Evolutionary conservation across 2,888 invertebrate genomes (phyloP), one percentile per base, ranked within the genome.

Genomic region (Philopedon plagiatum): DNA sequence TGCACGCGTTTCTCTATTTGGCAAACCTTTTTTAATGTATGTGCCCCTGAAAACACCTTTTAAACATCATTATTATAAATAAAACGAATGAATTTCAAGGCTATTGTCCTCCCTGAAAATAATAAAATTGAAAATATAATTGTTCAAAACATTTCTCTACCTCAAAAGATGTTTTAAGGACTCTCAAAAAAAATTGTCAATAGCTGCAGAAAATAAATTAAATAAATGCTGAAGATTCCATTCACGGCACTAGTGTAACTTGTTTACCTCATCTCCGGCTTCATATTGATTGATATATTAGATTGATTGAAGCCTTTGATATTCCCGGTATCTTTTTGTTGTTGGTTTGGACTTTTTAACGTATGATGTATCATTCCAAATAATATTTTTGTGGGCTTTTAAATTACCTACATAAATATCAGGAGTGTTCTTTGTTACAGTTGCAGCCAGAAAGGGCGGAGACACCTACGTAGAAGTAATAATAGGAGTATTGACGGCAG

Each of bases 401-500:
- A n/a, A n/a, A n/a, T n/a, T n/a, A n/a, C n/a, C n/a, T n/a, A n/a
- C n/a, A n/a, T n/a, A n/a, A n/a, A n/a, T n/a, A n/a, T n/a, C n/a
- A n/a, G n/a, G n/a, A n/a, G n/a, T n/a, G n/a, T n/a, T n/a, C n/a
- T 54, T 70, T 62, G 34, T 76, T 75, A 49, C 81, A 89, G 89
- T 89, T 82, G 87, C 89, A 75, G 88, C 89, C 5, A 84, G 87
- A 61, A 88, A 88, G 78, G 88, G 89, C 73, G 87, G 87, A 69
- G 88, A 89, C 77, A 87, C 88, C 67, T 89, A 89, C 80, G 88
- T 90, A 60, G 90, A 90, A 81, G 87, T 90, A 46, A 84, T 90
- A 69, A 90, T 90, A 76, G 91, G 91, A 57, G 89, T 91, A 21
- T 83, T 92, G 75, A 91, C 91, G 23, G 91, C 91, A 39, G 88